These are phyloP conservation scores for Columba guinea DNA, from an alignment of 2,797 vertebrate species.

Conservation along the genomic window DNA sequence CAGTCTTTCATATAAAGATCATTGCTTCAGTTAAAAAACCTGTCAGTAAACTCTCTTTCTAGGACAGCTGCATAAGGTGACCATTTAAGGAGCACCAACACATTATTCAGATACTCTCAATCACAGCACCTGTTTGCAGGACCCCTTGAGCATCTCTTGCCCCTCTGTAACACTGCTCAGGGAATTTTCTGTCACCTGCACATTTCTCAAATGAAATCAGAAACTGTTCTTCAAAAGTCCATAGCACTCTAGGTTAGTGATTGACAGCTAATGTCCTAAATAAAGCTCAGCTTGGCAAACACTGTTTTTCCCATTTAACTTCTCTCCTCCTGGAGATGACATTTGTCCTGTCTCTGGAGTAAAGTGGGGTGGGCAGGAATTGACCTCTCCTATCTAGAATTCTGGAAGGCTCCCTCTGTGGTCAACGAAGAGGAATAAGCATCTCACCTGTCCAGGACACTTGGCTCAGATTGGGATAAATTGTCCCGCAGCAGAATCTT, in stretches of 20 bases:
- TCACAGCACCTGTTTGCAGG: neutral
- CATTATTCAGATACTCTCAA: neutral
- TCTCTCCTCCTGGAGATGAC: neutral
- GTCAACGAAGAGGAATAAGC: neutral
- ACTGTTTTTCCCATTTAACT: neutral
- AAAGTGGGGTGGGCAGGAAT: neutral
- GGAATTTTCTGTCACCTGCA: neutral
- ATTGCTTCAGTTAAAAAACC: neutral
- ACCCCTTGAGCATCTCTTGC: neutral
- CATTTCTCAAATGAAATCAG: neutral
- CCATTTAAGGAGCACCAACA: neutral
- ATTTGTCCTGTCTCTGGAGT: neutral
- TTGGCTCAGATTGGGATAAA: neutral
- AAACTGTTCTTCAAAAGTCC: neutral
- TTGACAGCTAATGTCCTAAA: neutral
- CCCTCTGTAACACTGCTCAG: accelerated
- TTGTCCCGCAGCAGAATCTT: accelerated
- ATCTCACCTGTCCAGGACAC: neutral
- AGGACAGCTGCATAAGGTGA: neutral
- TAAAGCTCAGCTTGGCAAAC: neutral
- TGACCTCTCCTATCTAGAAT: neutral
- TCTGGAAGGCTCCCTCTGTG: neutral
- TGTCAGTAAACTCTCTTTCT: neutral
- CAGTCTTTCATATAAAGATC: neutral
- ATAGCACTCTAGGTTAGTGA: neutral